Evolutionary conservation across 2,797 vertebrate species (phyloP).

Genomic region (Coranthus polyacanthus): DNA sequence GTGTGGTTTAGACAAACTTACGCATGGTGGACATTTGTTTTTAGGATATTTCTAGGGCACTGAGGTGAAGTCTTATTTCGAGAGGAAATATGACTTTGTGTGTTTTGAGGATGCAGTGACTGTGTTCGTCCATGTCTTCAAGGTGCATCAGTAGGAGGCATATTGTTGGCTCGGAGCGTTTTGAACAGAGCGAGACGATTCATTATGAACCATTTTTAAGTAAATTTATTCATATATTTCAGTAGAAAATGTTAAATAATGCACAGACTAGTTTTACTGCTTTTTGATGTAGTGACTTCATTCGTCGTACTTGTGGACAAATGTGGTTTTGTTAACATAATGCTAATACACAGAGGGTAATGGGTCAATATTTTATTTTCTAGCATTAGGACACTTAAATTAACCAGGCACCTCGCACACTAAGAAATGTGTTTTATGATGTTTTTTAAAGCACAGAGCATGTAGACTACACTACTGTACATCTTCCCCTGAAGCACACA

Average conservation of each 20-base stretch:
- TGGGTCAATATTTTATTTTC: constrained; percentile 20
- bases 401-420: neutral
- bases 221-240: constrained; percentile 41
- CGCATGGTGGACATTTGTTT: constrained; percentile 49
- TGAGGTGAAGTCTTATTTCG: too few relatives aligned
- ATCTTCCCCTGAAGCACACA: too few relatives aligned
- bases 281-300: constrained; percentile 9
- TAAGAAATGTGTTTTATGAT: neutral
- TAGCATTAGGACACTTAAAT: constrained; percentile 18
- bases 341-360: constrained; percentile 27
- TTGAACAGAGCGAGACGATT: constrained; percentile 6
- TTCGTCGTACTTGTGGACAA: constrained; percentile 15
- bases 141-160: neutral
- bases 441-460: constrained; percentile 2
- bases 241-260: constrained; percentile 39
- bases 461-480: neutral
- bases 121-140: neutral
- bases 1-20: neutral
- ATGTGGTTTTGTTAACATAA: constrained; percentile 8
- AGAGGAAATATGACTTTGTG: constrained; percentile 28
- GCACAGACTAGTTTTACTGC: constrained; percentile 14
- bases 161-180: constrained; percentile 22
- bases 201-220: constrained; percentile 28
- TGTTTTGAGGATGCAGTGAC: neutral
- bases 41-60: constrained; percentile 51